Base-by-base conservation (phyloP, 2,888 invertebrate genomes). In the Hoplodrina ambigua region DNA sequence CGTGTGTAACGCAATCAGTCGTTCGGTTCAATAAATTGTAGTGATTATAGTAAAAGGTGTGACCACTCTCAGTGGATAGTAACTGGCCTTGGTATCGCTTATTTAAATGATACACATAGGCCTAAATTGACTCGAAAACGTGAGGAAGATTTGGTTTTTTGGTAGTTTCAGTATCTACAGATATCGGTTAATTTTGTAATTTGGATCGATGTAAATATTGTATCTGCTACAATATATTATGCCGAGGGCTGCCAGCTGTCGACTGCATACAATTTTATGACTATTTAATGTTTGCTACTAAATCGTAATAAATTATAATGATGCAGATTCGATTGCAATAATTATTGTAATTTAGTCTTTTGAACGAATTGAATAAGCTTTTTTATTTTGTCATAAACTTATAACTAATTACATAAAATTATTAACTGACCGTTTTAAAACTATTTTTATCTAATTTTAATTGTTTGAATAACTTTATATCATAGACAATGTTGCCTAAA, bases 81-180 rank as follows among this genome's bases (percentile, higher is more conserved):
- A 85, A 88, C 86, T 86, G 90, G 83, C 92, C 92, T 93, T 93
- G 91, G 82, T 90, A 87, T 84, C 85, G 85, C 82, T 87, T 90
- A 89, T 91, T 87, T 88, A 87, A 90, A 89, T 86, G 86, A 81
- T 74, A 79, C 57, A 72, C 88, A 88, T 89, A 86, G 85, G 84
- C 81, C 87, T 86, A 88, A 90, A 89, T 90, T 88, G 85, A 88
- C 81, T 83, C 77, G 72, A 82, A 79, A 86, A 85, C 85, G 82
- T 73, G 81, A 85, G 85, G 86, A 87, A 89, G 82, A 87, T 88
- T 88, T 79, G 79, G 80, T 74, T 65, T 78, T 83, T 87, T 81
- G 77, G 71, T 79, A 73, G 69, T 82, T 63, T 53, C 30, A 52
- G n/a, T 7, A 20, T 20, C 20, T 75, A 67, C 57, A 60, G 75